Evolutionary conservation across 2,113 vertebrate species (phyloP), one percentile per base, ranked within the genome.

Genomic region (Brachyhypopomus occidentalis): DNA sequence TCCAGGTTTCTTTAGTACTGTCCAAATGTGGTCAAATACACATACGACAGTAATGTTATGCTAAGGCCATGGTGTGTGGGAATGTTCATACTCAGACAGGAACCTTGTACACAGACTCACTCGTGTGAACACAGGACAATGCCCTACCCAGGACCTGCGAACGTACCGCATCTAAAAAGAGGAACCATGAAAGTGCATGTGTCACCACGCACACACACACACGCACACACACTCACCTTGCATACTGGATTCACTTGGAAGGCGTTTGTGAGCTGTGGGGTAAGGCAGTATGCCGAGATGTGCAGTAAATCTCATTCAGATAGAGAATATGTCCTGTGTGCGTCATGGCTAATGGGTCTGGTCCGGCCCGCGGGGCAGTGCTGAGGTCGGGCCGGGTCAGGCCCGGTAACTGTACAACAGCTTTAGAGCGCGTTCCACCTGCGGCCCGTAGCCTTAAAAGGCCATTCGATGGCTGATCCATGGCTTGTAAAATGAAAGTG

Each of bases 1-100:
- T 83, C 93, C 92, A 93, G 92, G 91, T 84, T 64, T 64, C 60
- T 71, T 73, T 58, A 67, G 62, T 59, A 41, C 22, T 63, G 72
- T 83, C 55, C 16, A 67, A 69, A 77, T 74, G 19, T 73, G 76
- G 74, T 72, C 30, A 85, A 38, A 77, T 75, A 58, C 30, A 83
- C 34, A 23, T 41, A 78, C 22, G 67, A 41, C 67, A 60, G 72
- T 70, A 9, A 38, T 17, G 11, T 78, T 45, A 60, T 71, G 38
- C 52, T 41, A 20, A 36, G 2, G 27, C 30, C 17, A 30, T 22
- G 22, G 56, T 27, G 36, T 60, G 64, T 20, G 22, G 1, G 19
- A 25, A 23, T 48, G 7, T 34, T 25, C 23, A 55, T 63, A 30
- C 62, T 62, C 34, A 62, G 1, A 19, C 34, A 66, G 16, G 63